Evolutionary conservation across 2,113 vertebrate genomes (phyloP), one percentile per base, ranked within the genome.

Genomic region (Ictalurus furcatus): DNA sequence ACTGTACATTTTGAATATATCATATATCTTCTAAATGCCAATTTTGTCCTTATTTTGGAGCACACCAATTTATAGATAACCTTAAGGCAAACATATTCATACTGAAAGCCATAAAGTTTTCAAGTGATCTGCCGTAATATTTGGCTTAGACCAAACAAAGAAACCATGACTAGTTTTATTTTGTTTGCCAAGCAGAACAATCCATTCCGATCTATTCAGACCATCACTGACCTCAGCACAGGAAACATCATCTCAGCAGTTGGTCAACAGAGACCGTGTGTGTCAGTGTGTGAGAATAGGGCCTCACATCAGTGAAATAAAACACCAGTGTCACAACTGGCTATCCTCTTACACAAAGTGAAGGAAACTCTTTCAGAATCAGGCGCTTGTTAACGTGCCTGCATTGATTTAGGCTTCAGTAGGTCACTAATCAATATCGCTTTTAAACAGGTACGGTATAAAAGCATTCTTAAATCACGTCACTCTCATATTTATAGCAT

Each of bases 291-390:
- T 40, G 71, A 56, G 63, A n/a, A 67, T 5, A 79, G 34, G 81
- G 56, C 37, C 40, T 76, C 28, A 69, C 69, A 61, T 63, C 25
- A 85, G 30, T 90, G 84, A 88, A 90, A 90, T 52, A 78, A 44
- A 34, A 65, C 56, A 61, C 84, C 87, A 61, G 59, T 59, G 67
- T 69, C 76, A 80, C 69, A 73, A 61, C 40, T 63, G 7, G 81
- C 67, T 76, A 88, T 88, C 82, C 40, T 88, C 59, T 88, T 88
- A 78, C 87, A 84, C 67, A 76, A n/a, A 34, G 67, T 71, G 52
- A 88, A 73, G 44, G 54, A 69, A 84, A 37, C 1, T 84, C 87
- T 74, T 88, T 63, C 16, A 84, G 54, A 84, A n/a, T 23, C 40
- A 67, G 86, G 78, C 81, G 25, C 34, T 59, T 30, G 58, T n/a